Percentiles rank a stretch among this genome's conserved stretches.
Conservation (phyloP, 1,140 invertebrate genomes). For the Aplysia californica region DNA sequence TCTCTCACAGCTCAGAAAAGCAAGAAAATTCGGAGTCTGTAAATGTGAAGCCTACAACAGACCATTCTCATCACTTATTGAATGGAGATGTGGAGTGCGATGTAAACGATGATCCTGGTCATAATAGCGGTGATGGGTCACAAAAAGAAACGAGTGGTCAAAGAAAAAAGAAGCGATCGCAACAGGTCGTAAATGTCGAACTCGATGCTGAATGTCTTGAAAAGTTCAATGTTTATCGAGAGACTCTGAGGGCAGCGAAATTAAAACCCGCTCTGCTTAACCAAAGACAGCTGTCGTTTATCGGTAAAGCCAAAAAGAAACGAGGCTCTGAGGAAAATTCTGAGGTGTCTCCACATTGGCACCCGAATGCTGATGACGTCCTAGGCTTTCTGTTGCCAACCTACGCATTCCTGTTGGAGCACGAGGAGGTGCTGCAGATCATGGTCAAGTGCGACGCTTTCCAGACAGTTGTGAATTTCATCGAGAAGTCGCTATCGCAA, state of each 20-base stretch:
- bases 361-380: conserved; percentile 10
- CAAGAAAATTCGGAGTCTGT: too few species aligned
- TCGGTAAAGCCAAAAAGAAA: not conserved
- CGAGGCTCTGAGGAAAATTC: not conserved
- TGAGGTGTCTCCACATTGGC: not conserved
- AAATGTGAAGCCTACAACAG: not conserved
- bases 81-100: not conserved
- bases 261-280: not conserved
- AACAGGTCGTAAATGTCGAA: not conserved
- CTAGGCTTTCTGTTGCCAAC: conserved; percentile 12
- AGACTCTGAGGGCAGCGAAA: not conserved
- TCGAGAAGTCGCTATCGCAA: conserved; percentile 6
- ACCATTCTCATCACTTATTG: not conserved
- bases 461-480: conserved; percentile 7
- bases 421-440: not conserved
- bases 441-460: conserved; percentile 5
- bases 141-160: not conserved
- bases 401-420: conserved; percentile 2
- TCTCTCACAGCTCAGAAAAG: too few species aligned
- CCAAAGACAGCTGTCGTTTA: conserved; percentile 1
- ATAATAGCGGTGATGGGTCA: too few species aligned
- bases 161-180: not conserved
- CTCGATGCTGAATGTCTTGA: not conserved
- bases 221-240: not conserved
- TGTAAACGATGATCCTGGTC: too few species aligned